A percentile compares a stretch with the other conserved stretches of the same genome.
Conservation (phyloP, 2,113 vertebrate genomes). For the Corythaeola cristata region DNA sequence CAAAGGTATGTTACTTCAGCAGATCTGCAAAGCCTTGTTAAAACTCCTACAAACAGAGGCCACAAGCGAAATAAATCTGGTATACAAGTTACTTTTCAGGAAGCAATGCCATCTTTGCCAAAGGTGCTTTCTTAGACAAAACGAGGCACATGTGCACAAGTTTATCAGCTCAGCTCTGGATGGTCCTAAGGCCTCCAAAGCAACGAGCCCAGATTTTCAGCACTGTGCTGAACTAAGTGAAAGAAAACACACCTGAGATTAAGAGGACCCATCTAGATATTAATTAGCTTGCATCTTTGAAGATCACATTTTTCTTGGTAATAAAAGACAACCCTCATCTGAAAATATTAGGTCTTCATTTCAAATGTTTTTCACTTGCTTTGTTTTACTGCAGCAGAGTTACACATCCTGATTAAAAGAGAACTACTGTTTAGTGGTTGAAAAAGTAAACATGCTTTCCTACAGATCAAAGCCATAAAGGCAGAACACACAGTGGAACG, state of each 20-base stretch:
- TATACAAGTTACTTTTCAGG: not conserved
- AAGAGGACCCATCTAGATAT: not conserved
- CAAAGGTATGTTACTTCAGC: not conserved
- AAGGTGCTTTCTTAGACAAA: not conserved
- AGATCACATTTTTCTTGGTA: not conserved
- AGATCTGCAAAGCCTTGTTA: not conserved
- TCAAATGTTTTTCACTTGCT: not conserved
- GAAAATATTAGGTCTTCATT: not conserved
- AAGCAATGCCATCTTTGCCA: not conserved
- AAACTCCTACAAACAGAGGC: not conserved
- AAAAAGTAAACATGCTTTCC: not conserved
- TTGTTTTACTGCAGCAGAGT: not conserved
- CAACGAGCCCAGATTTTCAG: not conserved
- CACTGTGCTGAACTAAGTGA: not conserved
- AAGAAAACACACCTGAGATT: not conserved
- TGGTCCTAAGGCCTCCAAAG: not conserved
- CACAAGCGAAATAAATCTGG: not conserved
- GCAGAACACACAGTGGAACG: not conserved
- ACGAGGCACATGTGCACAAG: rapidly evolving
- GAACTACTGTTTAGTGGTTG: not conserved
- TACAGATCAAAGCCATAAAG: not conserved
- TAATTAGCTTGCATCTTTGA: not conserved
- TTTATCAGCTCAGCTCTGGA: not conserved
- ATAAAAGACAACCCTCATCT: not conserved
- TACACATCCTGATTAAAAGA: not conserved